Evolutionary conservation across 2,888 invertebrate genomes (phyloP).

Genomic region (Sarcophaga carnaria): DNA sequence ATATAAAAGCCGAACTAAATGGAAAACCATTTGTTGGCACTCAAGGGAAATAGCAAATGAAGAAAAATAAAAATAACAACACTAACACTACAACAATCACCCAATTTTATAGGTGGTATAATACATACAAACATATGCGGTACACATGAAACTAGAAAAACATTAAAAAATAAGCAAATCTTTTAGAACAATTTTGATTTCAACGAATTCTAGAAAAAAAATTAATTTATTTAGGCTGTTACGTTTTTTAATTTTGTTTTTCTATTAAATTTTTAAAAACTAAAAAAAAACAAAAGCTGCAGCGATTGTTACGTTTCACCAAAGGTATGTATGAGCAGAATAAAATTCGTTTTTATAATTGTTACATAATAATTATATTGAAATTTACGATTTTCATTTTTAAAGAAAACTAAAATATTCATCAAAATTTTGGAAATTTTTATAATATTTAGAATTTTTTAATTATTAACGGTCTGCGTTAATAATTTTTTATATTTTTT

Average conservation of each 20-base stretch:
- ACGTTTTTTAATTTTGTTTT: constrained; percentile 31
- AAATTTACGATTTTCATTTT: neutral
- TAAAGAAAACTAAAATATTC: neutral
- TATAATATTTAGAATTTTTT: constrained; percentile 3
- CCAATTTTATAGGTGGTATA: neutral
- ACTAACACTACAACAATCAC: constrained; percentile 12
- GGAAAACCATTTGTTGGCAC: neutral
- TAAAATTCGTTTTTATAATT: constrained; percentile 13
- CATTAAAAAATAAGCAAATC: constrained; percentile 16
- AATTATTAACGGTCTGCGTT: no score
- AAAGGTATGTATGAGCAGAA: constrained; percentile 26
- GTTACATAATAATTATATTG: constrained; percentile 53
- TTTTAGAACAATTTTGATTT: constrained; percentile 1
- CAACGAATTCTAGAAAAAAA: constrained; percentile 28
- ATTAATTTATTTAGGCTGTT: constrained; percentile 37
- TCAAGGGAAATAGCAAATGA: neutral
- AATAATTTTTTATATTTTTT: neutral
- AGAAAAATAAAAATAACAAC: neutral
- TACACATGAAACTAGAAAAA: constrained; percentile 14
- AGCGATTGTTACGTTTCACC: constrained; percentile 58
- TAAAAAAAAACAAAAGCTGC: constrained; percentile 25
- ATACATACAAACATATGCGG: neutral
- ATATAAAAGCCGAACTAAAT: constrained; percentile 49
- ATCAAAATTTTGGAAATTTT: neutral
- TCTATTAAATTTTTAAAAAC: constrained; percentile 30